Conservation (phyloP, 2,797 vertebrate genomes). For the Taeniopygia guttata region DNA sequence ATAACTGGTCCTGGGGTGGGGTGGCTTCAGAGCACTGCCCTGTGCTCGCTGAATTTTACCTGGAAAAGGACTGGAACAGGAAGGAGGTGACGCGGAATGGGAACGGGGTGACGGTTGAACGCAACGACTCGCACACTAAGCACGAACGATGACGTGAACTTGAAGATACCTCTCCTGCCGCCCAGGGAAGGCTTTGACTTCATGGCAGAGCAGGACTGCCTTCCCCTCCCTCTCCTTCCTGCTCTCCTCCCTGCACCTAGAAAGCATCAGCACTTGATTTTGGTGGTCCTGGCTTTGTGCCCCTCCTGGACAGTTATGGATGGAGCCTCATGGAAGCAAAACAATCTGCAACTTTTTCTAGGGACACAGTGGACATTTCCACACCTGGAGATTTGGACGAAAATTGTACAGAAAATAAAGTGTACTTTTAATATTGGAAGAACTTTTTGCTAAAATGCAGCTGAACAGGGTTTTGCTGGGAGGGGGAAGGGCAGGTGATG, state of each 20-base stretch:
- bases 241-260: not conserved
- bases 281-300: not conserved
- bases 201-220: not conserved
- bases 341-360: not conserved
- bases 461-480: not conserved
- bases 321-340: not conserved
- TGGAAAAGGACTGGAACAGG: slow-evolving; percentile 75
- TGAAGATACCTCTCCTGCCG: not conserved
- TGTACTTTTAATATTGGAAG: slow-evolving; percentile 42
- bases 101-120: slow-evolving; percentile 78
- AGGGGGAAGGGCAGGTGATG: too few relatives aligned
- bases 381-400: not conserved
- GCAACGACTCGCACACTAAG: slow-evolving; percentile 79
- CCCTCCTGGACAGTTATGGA: not conserved
- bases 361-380: not conserved
- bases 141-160: slow-evolving; percentile 85
- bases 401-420: slow-evolving; percentile 41
- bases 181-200: not conserved
- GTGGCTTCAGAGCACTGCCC: slow-evolving; percentile 94
- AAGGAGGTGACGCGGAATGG: slow-evolving; percentile 79
- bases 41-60: slow-evolving; percentile 86
- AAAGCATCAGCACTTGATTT: slow-evolving; percentile 39
- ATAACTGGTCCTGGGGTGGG: slow-evolving; percentile 97
- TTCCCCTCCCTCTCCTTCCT: not conserved
- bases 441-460: not conserved